Percentiles rank a stretch among this genome's conserved stretches.
These are phyloP conservation scores for Nomada ruficornis DNA, from an alignment of 2,888 invertebrate genomes.

Conservation along the genomic window DNA sequence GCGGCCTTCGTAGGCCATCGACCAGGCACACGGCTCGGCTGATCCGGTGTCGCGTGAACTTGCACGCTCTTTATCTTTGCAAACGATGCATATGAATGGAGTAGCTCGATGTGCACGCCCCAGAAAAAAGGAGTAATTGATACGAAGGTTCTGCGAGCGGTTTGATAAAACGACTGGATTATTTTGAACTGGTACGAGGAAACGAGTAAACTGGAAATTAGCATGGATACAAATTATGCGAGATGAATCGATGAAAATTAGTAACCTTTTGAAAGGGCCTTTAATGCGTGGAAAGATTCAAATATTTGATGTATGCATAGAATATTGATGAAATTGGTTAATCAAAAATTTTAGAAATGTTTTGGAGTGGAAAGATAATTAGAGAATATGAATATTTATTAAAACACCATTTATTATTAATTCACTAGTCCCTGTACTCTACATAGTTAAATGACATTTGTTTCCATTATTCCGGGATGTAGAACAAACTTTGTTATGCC, in stretches of 20 bases:
- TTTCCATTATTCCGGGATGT: too few species aligned
- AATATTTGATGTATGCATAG: too few species aligned
- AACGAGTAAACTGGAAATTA: slow-evolving; percentile 27
- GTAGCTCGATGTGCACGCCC: slow-evolving; percentile 25
- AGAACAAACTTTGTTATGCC: too few species aligned
- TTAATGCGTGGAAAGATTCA: too few species aligned
- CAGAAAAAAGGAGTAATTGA: slow-evolving; percentile 45
- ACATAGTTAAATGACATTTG: too few species aligned
- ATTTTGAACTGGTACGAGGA: slow-evolving; percentile 15
- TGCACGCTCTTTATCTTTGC: slow-evolving; percentile 50
- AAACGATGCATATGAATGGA: slow-evolving; percentile 49
- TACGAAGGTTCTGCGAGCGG: slow-evolving; percentile 15
- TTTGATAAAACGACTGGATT: slow-evolving; percentile 5
- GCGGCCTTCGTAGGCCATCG: slow-evolving; percentile 75
- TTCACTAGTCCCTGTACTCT: too few species aligned
- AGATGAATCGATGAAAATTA: neutral
- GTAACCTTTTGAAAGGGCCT: neutral
- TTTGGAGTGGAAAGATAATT: too few species aligned
- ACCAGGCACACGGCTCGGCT: slow-evolving; percentile 55
- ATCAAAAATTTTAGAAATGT: too few species aligned
- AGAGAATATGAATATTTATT: too few species aligned
- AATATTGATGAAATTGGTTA: too few species aligned
- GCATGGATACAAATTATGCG: neutral
- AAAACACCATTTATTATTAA: too few species aligned
- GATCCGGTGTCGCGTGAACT: slow-evolving; percentile 53